Percentiles rank a stretch among this genome's conserved stretches.
These are phyloP conservation scores for Trichomycterus rosablanca DNA, from an alignment of 2,113 vertebrate species.

Conservation along the genomic window DNA sequence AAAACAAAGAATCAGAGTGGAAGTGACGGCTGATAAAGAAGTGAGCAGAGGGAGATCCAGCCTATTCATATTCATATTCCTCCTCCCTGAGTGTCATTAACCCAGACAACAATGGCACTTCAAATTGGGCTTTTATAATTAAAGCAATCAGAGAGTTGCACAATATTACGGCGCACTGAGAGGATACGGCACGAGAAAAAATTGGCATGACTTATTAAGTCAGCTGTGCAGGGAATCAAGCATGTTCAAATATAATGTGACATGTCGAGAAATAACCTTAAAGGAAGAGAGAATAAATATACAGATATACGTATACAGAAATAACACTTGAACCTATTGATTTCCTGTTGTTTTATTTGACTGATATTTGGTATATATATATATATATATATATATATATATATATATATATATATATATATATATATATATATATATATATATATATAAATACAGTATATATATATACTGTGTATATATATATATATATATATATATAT, in stretches of 20 bases:
- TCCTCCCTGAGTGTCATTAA: slow-evolving; percentile 37
- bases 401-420: too few relatives aligned
- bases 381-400: too few relatives aligned
- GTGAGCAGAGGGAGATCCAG: slow-evolving; percentile 30
- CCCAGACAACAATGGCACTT: slow-evolving; percentile 48
- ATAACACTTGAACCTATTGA: too few relatives aligned
- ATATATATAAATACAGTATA: too few relatives aligned
- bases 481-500: too few relatives aligned
- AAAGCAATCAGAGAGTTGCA: slow-evolving; percentile 58
- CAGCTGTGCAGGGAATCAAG: slow-evolving; percentile 47
- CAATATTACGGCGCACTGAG: slow-evolving; percentile 39
- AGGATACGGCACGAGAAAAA: slow-evolving; percentile 12
- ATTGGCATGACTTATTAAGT: slow-evolving; percentile 38
- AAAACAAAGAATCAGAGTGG: not conserved
- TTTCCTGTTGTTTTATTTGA: too few relatives aligned
- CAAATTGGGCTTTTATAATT: slow-evolving; percentile 55
- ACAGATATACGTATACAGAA: too few relatives aligned
- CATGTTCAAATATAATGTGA: slow-evolving; percentile 38
- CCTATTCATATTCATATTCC: slow-evolving; percentile 44
- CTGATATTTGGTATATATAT: too few relatives aligned
- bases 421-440: too few relatives aligned
- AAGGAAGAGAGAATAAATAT: not conserved
- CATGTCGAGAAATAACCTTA: not conserved
- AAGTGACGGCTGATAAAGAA: slow-evolving; percentile 39
- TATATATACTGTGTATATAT: too few relatives aligned